Conservation (phyloP, 1,140 invertebrate genomes). For the Charaxes varanes region DNA sequence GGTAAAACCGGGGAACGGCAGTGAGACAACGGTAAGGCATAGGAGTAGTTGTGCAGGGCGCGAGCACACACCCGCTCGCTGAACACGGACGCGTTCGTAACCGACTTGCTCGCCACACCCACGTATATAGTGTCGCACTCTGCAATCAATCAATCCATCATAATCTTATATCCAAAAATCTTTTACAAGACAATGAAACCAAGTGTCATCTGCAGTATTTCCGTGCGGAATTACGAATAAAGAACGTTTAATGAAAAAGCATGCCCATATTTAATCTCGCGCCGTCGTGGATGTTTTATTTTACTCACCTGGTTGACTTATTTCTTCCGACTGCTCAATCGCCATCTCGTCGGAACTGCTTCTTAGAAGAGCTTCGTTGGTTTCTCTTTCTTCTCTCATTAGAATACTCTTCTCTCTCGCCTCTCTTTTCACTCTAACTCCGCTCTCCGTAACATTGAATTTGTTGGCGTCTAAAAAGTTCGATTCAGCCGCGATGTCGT, state of each 20-base stretch:
- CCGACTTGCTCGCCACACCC: constrained; percentile 33
- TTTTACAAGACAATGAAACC: no score
- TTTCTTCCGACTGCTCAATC: constrained; percentile 36
- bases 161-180: background rate
- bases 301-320: constrained; percentile 29
- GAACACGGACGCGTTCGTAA: constrained; percentile 39
- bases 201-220: no score
- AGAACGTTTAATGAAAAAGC: no score
- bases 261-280: no score
- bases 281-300: background rate
- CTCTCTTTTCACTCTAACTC: constrained; percentile 34
- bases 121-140: constrained; percentile 47
- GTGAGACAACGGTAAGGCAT: constrained; percentile 40
- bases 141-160: constrained; percentile 18
- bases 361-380: constrained; percentile 34
- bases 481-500: constrained; percentile 37
- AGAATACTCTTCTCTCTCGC: constrained; percentile 18
- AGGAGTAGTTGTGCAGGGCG: constrained; percentile 36
- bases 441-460: constrained; percentile 35
- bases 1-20: constrained; percentile 88
- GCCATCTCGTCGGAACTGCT: constrained; percentile 49
- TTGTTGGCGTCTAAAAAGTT: constrained; percentile 42
- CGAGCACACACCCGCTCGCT: constrained; percentile 34
- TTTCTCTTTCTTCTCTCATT: constrained; percentile 24
- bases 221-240: no score